Percentiles rank a stretch among this genome's conserved stretches.
phyloP scores from a whole-genome alignment of 2,113 vertebrate genomes.

The Charadrius vociferus region DNA sequence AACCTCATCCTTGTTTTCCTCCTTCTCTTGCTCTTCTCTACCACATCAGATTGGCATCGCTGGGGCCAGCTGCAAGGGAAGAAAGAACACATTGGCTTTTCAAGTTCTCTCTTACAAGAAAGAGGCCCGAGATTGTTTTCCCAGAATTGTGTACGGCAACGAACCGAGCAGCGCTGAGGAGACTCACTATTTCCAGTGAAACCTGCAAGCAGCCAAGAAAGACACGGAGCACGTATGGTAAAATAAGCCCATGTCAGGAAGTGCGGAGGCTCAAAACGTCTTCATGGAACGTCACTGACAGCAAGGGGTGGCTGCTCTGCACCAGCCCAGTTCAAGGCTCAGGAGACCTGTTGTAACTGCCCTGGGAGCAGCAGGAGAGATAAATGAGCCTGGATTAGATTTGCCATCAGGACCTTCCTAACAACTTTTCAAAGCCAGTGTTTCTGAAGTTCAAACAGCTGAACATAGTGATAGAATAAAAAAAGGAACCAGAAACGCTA shows the following conservation, averaged over 20 bases:
- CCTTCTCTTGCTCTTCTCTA: not conserved
- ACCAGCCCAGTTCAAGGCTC: not conserved
- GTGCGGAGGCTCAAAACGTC: not conserved
- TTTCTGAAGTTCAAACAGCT: not conserved
- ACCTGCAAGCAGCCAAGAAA: not conserved
- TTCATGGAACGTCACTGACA: not conserved
- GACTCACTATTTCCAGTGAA: not conserved
- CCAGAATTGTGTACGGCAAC: not conserved
- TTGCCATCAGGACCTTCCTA: not conserved
- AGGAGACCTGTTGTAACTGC: not conserved
- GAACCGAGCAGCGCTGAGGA: not conserved
- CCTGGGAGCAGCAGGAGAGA: not conserved
- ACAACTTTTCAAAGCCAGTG: too few species aligned
- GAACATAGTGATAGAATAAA: rapidly evolving
- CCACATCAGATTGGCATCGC: not conserved
- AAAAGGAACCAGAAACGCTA: rapidly evolving
- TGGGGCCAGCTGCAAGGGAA: not conserved
- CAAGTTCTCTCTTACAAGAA: not conserved
- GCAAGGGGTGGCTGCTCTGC: not conserved
- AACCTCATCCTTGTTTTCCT: not conserved
- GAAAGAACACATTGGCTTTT: not conserved
- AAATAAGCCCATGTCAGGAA: slow-evolving; percentile 46
- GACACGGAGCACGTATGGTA: not conserved
- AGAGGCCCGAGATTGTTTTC: not conserved
- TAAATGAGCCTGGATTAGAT: rapidly evolving